Conservation (phyloP, 2,797 vertebrate species). For the Meda fulgida region DNA sequence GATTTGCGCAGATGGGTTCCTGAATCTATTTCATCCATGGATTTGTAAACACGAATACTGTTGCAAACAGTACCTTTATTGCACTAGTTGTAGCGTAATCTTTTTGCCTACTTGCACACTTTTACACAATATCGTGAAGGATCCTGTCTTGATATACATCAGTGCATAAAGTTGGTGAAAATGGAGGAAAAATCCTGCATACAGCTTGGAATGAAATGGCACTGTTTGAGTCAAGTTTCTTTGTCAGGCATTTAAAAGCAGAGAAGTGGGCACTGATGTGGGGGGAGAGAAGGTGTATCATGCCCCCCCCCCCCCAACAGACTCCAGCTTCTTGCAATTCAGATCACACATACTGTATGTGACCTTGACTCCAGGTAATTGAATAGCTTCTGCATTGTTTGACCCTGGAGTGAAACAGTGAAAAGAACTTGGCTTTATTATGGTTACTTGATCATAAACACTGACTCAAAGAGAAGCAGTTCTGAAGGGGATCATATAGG, state of each 20-base stretch:
- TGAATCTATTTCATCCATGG: not conserved
- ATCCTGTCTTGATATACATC: not conserved
- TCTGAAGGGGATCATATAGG: not conserved
- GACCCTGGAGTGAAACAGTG: slow-evolving; percentile 3
- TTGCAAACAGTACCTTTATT: not conserved
- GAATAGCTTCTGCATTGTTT: slow-evolving; percentile 26
- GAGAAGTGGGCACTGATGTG: too few relatives aligned
- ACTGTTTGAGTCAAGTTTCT: not conserved
- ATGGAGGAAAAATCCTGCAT: not conserved
- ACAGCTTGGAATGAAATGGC: not conserved
- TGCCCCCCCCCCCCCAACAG: not conserved
- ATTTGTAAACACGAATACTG: not conserved
- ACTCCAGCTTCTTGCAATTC: slow-evolving; percentile 19
- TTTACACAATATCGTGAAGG: not conserved
- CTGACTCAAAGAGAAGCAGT: not conserved
- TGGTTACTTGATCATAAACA: not conserved
- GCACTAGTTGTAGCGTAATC: not conserved
- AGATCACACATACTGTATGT: not conserved
- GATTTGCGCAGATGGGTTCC: not conserved
- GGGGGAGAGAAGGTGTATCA: not conserved
- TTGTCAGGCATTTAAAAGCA: too few relatives aligned
- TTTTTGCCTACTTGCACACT: not conserved
- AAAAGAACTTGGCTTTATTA: not conserved
- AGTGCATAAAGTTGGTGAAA: not conserved
- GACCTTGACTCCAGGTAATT: slow-evolving; percentile 34